Evolutionary conservation across 2,113 vertebrate species (phyloP).

Genomic region (Calonectris borealis): DNA sequence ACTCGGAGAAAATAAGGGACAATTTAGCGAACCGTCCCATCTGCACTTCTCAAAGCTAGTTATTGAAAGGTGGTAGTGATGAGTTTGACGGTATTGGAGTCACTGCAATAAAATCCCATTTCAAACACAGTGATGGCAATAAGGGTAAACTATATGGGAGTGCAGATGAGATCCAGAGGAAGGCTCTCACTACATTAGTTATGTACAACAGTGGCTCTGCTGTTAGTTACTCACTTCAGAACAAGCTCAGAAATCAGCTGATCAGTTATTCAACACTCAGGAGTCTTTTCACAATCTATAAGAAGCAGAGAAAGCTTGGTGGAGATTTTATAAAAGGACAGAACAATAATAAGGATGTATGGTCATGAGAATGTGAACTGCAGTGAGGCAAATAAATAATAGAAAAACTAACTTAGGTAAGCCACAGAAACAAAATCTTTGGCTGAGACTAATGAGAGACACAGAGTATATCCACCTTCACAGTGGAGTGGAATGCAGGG

Average conservation of each 20-base stretch:
- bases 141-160: not conserved
- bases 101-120: conserved; percentile 9
- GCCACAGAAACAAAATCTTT: not conserved
- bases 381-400: conserved; percentile 25
- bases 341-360: conserved; percentile 16
- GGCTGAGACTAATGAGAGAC: not conserved
- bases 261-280: not conserved
- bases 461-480: not conserved
- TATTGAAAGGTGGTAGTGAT: not conserved
- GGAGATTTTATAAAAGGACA: not conserved
- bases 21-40: conserved; percentile 4
- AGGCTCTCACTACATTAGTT: not conserved
- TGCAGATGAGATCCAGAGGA: conserved; percentile 12
- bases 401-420: not conserved
- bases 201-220: not conserved
- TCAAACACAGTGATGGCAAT: not conserved
- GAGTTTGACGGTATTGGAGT: not conserved
- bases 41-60: not conserved
- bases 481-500: not conserved
- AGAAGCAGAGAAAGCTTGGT: not conserved
- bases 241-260: not conserved
- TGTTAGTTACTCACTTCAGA: not conserved
- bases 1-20: not conserved
- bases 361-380: not conserved
- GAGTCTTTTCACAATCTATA: not conserved